Base-by-base conservation (phyloP, 2,797 vertebrate genomes). In the Pipistrellus kuhlii region DNA sequence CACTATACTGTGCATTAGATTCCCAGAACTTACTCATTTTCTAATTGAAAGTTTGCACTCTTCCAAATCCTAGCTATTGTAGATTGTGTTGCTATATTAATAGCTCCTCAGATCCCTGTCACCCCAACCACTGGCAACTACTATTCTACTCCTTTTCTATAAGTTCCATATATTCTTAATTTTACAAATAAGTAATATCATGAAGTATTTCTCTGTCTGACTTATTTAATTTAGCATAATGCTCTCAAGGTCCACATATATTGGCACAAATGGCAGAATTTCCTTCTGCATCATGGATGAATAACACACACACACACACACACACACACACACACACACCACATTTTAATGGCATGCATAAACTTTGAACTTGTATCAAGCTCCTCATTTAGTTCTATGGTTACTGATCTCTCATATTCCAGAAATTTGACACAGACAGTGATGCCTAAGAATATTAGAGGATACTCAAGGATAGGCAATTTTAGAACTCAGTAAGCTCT, bases 341-440 rank as follows among this genome's bases (percentile, higher is more conserved):
- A n/a, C 48, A 76, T 62, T 4, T 92, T 80, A 69, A 62, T 86
- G 35, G 62, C 12, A 53, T 75, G 44, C 15, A 71, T 66, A 13
- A 88, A 64, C 59, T 93, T 92, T 91, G 80, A 91, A 27, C 25
- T 87, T 93, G 35, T 5, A 76, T 62, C 57, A 91, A 89, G 17
- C 41, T 68, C 68, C 84, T 86, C 17, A 91, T 82, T 83, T 91
- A 32, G 8, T 44, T 93, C 32, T 87, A 23, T 72, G 59, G 20
- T 83, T 66, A 85, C 44, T 59, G 15, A 72, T 92, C 8, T 84
- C 32, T 72, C 75, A 75, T 25, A 27, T 76, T 83, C 17, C 89
- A 93, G 30, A 91, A 96, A 77, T 81, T 76, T 93, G 53, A 32
- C 59, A 38, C 27, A 25, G 59, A 84, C 30, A 93, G 35, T n/a